Conservation (phyloP, 1,140 invertebrate genomes). For the Listronotus bonariensis region DNA sequence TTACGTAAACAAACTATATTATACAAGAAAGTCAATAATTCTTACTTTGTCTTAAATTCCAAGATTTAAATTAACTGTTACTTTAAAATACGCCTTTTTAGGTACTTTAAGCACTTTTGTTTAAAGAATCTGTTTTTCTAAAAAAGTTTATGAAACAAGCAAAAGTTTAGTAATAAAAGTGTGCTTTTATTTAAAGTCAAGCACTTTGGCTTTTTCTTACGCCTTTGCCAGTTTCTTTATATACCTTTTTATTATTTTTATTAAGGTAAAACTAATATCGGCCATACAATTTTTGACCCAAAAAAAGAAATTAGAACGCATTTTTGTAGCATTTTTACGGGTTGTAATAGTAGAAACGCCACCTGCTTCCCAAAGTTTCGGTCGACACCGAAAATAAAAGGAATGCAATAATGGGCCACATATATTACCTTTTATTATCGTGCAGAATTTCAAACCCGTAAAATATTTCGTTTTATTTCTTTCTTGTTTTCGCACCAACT, state of each 20-base stretch:
- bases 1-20: too few species aligned
- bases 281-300: constrained; percentile 4
- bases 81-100: too few species aligned
- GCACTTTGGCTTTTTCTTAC: too few species aligned
- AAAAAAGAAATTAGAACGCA: constrained; percentile 14
- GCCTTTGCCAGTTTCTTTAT: background rate
- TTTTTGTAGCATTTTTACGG: constrained; percentile 15
- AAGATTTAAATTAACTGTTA: too few species aligned
- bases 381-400: constrained; percentile 10
- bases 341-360: constrained; percentile 8
- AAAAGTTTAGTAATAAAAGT: too few species aligned
- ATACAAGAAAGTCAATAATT: too few species aligned
- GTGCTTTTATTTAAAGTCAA: too few species aligned
- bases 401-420: constrained; percentile 17
- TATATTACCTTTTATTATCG: constrained; percentile 17
- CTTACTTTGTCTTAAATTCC: too few species aligned
- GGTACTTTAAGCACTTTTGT: too few species aligned
- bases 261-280: constrained; percentile 8
- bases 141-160: too few species aligned
- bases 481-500: constrained; percentile 2
- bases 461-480: background rate
- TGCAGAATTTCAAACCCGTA: constrained; percentile 6
- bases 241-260: constrained; percentile 8
- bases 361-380: constrained; percentile 10
- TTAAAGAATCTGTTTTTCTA: too few species aligned